phyloP scores from a whole-genome alignment of 2,797 vertebrate species.

The Phaenicophaeus curvirostris region DNA sequence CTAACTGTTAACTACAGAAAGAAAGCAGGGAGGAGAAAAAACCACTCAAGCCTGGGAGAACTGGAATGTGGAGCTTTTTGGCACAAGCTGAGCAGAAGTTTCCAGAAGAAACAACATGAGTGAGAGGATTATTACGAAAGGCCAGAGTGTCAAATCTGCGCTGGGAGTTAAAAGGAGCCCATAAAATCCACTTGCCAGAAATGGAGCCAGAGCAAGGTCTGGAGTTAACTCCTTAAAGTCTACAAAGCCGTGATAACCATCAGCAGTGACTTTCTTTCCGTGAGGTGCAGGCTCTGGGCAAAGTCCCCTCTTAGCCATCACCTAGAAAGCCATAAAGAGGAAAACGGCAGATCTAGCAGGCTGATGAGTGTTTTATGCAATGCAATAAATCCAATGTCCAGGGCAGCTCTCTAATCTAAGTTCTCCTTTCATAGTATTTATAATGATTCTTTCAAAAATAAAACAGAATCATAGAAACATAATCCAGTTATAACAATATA shows the following conservation, averaged over 20 bases:
- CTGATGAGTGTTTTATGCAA: conserved; percentile 27
- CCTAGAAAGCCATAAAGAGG: conserved; percentile 35
- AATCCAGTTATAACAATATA: not conserved
- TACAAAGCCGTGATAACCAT: not conserved
- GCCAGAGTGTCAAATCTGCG: conserved; percentile 51
- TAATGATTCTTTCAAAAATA: not conserved
- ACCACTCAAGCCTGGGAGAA: not conserved
- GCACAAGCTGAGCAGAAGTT: not conserved
- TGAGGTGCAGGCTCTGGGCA: conserved; percentile 13
- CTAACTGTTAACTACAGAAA: not conserved
- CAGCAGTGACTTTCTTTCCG: not conserved
- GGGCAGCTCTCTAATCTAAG: not conserved
- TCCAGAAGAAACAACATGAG: conserved; percentile 34
- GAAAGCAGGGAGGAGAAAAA: not conserved
- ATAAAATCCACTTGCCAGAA: conserved; percentile 47
- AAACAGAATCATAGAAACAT: not conserved
- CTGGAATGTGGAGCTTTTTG: not conserved
- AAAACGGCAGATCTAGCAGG: not conserved
- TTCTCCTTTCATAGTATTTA: not conserved
- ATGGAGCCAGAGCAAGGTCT: conserved; percentile 35
- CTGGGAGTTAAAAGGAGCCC: conserved; percentile 59
- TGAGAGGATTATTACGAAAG: conserved; percentile 45
- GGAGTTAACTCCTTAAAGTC: conserved; percentile 58
- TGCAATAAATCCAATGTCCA: conserved; percentile 24
- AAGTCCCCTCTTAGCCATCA: conserved; percentile 13